These are phyloP conservation scores for Goniozus legneri DNA, from an alignment of 1,140 invertebrate genomes.

Conservation along the genomic window DNA sequence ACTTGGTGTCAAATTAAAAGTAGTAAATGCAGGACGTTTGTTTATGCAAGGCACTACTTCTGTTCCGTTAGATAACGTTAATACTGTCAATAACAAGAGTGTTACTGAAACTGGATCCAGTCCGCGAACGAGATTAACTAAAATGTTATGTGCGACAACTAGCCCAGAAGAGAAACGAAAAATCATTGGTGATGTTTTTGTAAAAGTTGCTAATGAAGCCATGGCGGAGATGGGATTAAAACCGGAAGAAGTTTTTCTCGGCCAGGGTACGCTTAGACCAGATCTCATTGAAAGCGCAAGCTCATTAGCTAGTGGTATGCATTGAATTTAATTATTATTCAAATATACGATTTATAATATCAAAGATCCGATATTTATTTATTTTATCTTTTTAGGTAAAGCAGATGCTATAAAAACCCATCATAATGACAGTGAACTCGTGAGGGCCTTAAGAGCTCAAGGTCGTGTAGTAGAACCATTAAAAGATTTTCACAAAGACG, in stretches of 20 bases:
- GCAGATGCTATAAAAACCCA: constrained; percentile 99
- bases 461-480: constrained; percentile 96
- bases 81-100: constrained; percentile 53
- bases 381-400: constrained; percentile 47
- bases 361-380: constrained; percentile 11
- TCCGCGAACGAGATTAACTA: constrained; percentile 73
- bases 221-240: constrained; percentile 78
- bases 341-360: background rate
- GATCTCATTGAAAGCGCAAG: constrained; percentile 98
- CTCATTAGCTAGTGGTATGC: constrained; percentile 69
- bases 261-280: constrained; percentile 90
- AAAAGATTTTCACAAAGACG: constrained; percentile 99
- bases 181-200: constrained; percentile 98
- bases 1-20: constrained; percentile 83
- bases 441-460: constrained; percentile 79
- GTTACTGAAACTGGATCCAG: constrained; percentile 39
- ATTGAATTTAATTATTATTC: background rate
- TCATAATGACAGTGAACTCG: constrained; percentile 97
- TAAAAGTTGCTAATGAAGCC: constrained; percentile 82
- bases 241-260: constrained; percentile 81
- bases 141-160: constrained; percentile 80
- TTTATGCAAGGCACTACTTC: constrained; percentile 80
- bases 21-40: constrained; percentile 70
- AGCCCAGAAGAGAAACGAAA: constrained; percentile 96
- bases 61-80: constrained; percentile 62